Percentiles rank a stretch among this genome's conserved stretches.
Conservation (phyloP, 1,140 invertebrate genomes). For the Drosophila persimilis region DNA sequence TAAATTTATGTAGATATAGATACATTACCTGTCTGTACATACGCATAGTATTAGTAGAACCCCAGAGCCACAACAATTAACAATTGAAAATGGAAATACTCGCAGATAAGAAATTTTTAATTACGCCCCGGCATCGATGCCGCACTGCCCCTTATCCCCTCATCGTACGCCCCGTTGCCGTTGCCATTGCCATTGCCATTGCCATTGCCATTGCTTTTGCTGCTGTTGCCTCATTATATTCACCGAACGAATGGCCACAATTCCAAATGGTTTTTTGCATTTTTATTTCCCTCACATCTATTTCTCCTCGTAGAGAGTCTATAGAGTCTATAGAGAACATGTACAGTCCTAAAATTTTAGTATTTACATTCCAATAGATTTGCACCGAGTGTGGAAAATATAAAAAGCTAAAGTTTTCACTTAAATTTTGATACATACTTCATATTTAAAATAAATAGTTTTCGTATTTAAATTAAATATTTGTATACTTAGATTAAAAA, state of each 20-base stretch:
- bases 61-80: conserved; percentile 64
- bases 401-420: no score
- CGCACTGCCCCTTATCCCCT: not conserved
- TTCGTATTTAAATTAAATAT: no score
- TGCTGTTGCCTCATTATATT: no score
- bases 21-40: not conserved
- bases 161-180: not conserved
- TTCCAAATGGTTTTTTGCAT: conserved; percentile 12
- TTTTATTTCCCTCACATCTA: conserved; percentile 5
- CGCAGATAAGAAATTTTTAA: conserved; percentile 60
- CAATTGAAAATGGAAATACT: conserved; percentile 71
- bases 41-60: conserved; percentile 2
- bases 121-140: conserved; percentile 53
- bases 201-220: not conserved
- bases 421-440: conserved; percentile 6
- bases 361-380: no score
- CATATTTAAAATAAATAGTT: no score
- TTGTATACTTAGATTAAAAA: no score
- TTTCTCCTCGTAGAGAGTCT: conserved; percentile 12
- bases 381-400: no score
- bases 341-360: no score
- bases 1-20: no score
- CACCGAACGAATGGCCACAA: conserved; percentile 1
- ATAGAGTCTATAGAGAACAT: not conserved
- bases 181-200: not conserved